These are phyloP conservation scores for Crocuta crocuta DNA, from an alignment of 2,113 vertebrate genomes.

Conservation along the genomic window DNA sequence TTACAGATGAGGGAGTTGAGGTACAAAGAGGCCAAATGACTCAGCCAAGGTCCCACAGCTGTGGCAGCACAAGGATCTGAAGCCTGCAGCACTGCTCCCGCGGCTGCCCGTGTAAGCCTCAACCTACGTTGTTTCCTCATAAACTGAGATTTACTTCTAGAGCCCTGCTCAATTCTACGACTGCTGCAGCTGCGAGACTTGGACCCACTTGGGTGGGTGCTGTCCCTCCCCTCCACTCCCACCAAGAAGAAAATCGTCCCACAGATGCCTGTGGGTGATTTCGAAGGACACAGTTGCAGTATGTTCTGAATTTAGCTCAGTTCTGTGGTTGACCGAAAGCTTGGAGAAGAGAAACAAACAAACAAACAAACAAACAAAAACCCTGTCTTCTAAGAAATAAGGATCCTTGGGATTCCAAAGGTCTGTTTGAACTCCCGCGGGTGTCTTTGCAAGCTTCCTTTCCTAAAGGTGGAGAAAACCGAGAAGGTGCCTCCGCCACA, in stretches of 20 bases:
- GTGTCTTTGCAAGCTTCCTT: not conserved
- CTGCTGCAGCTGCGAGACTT: not conserved
- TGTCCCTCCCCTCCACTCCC: not conserved
- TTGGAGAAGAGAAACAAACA: not conserved
- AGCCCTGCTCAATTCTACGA: not conserved
- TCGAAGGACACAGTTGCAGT: not conserved
- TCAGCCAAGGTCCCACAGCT: not conserved
- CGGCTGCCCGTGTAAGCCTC: not conserved
- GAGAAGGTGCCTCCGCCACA: not conserved
- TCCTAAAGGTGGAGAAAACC: not conserved
- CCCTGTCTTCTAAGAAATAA: not conserved
- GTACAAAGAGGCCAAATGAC: not conserved
- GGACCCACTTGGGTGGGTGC: not conserved
- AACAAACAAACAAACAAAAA: too few species aligned
- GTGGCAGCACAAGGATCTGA: not conserved
- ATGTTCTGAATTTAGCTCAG: slow-evolving; percentile 29
- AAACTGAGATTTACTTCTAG: not conserved
- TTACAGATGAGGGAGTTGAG: not conserved
- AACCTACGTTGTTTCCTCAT: not conserved
- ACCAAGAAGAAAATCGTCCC: not conserved
- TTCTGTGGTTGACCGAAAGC: slow-evolving; percentile 19
- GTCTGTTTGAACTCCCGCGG: not conserved
- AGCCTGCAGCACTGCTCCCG: not conserved
- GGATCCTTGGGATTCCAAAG: slow-evolving; percentile 5
- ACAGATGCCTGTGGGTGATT: not conserved